Conservation (phyloP, 1,140 invertebrate species). For the Calliopsis andreniformis region DNA sequence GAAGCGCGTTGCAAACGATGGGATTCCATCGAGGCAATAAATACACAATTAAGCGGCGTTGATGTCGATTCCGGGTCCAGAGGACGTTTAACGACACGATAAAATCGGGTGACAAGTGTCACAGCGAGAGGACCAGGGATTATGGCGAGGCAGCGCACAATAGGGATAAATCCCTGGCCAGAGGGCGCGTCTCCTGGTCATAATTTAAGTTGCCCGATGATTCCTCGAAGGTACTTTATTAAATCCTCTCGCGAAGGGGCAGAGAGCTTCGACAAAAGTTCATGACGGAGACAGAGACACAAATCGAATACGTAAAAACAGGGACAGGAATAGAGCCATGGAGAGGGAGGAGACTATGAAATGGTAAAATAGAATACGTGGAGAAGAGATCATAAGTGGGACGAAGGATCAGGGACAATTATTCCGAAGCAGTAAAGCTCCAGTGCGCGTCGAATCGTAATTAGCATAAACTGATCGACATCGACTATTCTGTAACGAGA, state of each 20-base stretch:
- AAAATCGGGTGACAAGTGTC: conserved; percentile 79
- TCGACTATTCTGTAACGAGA: conserved; percentile 1
- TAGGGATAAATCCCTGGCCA: conserved; percentile 64
- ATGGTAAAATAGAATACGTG: neutral
- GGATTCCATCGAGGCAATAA: conserved; percentile 73
- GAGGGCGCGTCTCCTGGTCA: conserved; percentile 70
- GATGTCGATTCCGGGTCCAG: conserved; percentile 69
- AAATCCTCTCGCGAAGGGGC: conserved; percentile 34
- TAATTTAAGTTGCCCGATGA: conserved; percentile 71
- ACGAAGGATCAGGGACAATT: neutral
- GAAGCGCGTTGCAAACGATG: conserved; percentile 42
- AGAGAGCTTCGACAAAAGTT: neutral
- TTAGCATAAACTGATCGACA: conserved; percentile 17
- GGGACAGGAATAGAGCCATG: neutral
- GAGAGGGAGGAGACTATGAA: too few relatives aligned
- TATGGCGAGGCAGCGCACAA: conserved; percentile 55
- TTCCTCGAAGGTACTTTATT: conserved; percentile 62
- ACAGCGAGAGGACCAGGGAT: conserved; percentile 60
- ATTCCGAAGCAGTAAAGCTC: conserved; percentile 14
- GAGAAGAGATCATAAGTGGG: neutral
- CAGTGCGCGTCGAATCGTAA: conserved; percentile 44
- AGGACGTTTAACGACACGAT: conserved; percentile 76
- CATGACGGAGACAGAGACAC: neutral
- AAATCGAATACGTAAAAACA: neutral
- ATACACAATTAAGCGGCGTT: conserved; percentile 75